These are phyloP conservation scores for Maylandia zebra DNA, from an alignment of 2,113 vertebrate genomes.

Conservation along the genomic window DNA sequence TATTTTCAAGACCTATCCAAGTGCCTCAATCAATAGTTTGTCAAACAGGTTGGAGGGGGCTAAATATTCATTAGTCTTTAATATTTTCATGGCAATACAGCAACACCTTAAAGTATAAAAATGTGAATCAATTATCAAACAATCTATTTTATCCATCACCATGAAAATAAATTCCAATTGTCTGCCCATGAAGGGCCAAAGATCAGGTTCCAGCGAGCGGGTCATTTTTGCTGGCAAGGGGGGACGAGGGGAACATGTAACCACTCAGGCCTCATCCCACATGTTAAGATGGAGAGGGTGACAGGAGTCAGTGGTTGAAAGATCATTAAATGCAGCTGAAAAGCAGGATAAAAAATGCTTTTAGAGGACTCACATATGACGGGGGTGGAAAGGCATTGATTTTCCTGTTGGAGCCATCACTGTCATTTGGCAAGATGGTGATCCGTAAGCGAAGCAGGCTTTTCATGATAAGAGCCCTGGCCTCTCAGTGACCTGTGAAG, in stretches of 20 bases:
- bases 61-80: not conserved
- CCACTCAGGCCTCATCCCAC: slow-evolving; percentile 37
- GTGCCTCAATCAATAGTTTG: not conserved
- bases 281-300: slow-evolving; percentile 38
- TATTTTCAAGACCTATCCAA: slow-evolving; percentile 16
- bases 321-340: slow-evolving; percentile 54
- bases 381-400: slow-evolving; percentile 41
- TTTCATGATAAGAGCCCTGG: slow-evolving; percentile 29
- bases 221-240: not conserved
- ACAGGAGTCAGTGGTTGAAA: slow-evolving; percentile 47
- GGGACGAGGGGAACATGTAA: not conserved
- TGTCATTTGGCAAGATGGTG: slow-evolving; percentile 34
- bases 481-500: slow-evolving; percentile 35
- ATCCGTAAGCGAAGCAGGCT: slow-evolving; percentile 10
- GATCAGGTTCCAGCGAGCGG: not conserved
- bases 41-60: not conserved
- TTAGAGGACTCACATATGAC: slow-evolving; percentile 14
- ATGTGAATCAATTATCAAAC: not conserved
- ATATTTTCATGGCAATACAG: not conserved
- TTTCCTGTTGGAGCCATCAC: slow-evolving; percentile 38
- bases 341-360: slow-evolving; percentile 45
- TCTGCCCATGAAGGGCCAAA: not conserved
- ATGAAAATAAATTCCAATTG: not conserved
- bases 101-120: not conserved
- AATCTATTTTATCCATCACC: not conserved